Evolutionary conservation across 1,140 invertebrate genomes (phyloP).

Genomic region (Metopolophium dirhodum): DNA sequence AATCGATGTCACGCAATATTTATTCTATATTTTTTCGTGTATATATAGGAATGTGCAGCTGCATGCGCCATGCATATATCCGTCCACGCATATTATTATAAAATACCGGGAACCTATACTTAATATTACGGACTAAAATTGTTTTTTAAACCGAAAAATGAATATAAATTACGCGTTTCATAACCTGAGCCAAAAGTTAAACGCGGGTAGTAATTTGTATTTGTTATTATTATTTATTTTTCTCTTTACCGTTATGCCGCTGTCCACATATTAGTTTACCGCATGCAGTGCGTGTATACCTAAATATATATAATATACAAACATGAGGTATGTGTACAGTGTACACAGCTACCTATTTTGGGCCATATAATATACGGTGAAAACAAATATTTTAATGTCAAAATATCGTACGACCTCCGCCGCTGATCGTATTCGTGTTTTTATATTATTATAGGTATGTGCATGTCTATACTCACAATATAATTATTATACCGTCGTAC

Average conservation of each 20-base stretch:
- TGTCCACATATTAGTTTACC: background rate
- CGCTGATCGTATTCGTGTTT: background rate
- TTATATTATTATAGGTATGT: background rate
- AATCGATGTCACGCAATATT: background rate
- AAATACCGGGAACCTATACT: background rate
- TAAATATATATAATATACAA: background rate
- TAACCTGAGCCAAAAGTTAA: background rate
- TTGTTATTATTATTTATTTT: constrained; percentile 11
- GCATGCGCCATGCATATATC: background rate
- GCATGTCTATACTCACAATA: background rate
- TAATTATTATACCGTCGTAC: background rate
- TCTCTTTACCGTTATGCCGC: background rate
- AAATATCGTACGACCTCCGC: background rate
- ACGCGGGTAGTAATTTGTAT: background rate
- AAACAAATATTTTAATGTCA: constrained; percentile 13
- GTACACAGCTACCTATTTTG: background rate
- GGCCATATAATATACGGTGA: background rate
- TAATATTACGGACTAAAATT: too few species aligned
- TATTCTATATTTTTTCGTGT: background rate
- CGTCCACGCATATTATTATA: background rate
- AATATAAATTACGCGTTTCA: background rate
- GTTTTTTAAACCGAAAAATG: background rate
- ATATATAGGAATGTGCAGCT: background rate
- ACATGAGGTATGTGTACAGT: background rate
- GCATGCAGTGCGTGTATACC: background rate